These are phyloP conservation scores for Phaenicophaeus curvirostris DNA, from an alignment of 2,797 vertebrate genomes.

Conservation along the genomic window DNA sequence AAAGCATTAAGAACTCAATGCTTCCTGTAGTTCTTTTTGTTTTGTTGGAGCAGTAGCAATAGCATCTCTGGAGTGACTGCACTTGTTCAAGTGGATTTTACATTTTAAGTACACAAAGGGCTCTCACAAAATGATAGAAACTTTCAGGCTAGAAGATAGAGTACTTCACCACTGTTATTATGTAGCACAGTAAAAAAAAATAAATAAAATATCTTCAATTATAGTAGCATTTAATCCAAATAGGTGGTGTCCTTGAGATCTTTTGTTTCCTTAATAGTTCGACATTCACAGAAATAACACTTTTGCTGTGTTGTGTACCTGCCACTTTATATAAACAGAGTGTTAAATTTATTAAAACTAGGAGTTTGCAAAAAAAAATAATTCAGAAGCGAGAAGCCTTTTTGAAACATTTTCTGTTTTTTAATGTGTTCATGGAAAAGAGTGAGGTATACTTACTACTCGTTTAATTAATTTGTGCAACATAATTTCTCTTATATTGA, in stretches of 20 bases:
- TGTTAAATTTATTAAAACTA: neutral
- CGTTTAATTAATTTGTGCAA: neutral
- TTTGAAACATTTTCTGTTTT: conserved; percentile 31
- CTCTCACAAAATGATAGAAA: neutral
- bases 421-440: neutral
- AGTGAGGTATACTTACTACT: neutral
- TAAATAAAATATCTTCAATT: neutral
- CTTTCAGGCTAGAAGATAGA: neutral
- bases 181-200: neutral
- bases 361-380: neutral
- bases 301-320: neutral
- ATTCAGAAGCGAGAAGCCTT: neutral
- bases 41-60: neutral
- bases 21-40: neutral
- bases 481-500: neutral
- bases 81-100: neutral
- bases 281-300: neutral
- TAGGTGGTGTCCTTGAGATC: neutral
- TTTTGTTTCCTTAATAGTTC: neutral
- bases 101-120: neutral
- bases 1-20: neutral
- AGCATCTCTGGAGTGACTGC: neutral
- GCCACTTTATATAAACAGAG: neutral
- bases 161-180: neutral
- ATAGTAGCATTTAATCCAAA: neutral